phyloP scores from a whole-genome alignment of 1,140 invertebrate species.

The Charaxes varanes region DNA sequence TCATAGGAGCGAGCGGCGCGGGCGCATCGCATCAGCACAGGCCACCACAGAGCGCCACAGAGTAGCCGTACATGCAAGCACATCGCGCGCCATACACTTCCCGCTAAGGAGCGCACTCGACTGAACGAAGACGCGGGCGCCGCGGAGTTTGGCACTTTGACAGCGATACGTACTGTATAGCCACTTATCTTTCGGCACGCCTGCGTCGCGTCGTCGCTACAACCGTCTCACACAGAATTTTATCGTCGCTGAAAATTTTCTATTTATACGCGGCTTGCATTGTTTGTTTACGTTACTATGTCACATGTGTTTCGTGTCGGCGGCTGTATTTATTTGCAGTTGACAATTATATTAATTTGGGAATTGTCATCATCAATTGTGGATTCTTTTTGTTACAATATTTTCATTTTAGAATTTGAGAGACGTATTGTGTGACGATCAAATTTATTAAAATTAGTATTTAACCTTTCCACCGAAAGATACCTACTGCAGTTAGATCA shows the following conservation, averaged over 20 bases:
- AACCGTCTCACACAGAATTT: conserved; percentile 15
- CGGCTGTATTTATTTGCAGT: too few species aligned
- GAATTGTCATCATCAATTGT: too few species aligned
- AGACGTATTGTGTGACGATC: too few species aligned
- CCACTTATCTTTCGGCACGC: conserved; percentile 53
- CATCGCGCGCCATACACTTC: conserved; percentile 68
- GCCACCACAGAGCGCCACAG: conserved; percentile 67
- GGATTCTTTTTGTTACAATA: too few species aligned
- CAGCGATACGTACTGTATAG: conserved; percentile 60
- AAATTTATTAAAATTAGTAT: too few species aligned
- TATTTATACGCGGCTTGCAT: conserved; percentile 9
- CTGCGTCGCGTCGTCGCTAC: conserved; percentile 41
- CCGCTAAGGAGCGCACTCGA: conserved; percentile 61
- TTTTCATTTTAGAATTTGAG: too few species aligned
- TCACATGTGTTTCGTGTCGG: too few species aligned
- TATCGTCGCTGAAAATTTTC: conserved; percentile 6
- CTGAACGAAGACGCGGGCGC: conserved; percentile 61
- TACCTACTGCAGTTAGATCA: too few species aligned
- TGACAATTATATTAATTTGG: too few species aligned
- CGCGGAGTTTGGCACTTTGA: conserved; percentile 61
- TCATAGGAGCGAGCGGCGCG: conserved; percentile 51
- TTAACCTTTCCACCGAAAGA: too few species aligned
- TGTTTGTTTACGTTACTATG: conserved; percentile 11
- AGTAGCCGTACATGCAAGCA: conserved; percentile 65
- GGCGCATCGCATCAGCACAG: conserved; percentile 57